These are phyloP conservation scores for Aleiodes sp. DNA, from an alignment of 1,140 invertebrate genomes.

Conservation along the genomic window DNA sequence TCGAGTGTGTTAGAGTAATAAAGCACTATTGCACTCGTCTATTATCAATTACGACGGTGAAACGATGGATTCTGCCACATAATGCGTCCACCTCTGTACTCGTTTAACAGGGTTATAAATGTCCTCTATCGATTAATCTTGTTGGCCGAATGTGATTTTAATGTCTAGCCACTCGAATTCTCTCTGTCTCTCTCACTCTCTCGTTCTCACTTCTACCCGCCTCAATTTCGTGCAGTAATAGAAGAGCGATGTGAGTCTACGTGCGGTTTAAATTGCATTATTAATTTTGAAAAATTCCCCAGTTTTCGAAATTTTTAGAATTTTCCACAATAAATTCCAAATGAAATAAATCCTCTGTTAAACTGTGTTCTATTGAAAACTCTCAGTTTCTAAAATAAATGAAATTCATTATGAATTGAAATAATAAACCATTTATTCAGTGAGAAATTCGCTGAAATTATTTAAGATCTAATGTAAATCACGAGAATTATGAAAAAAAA, in stretches of 20 bases:
- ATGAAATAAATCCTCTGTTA: too few relatives aligned
- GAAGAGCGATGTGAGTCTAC: background rate
- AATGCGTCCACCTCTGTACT: background rate
- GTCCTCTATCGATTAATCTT: constrained; percentile 48
- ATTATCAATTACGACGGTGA: constrained; percentile 23
- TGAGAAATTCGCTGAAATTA: too few relatives aligned
- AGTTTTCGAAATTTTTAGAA: background rate
- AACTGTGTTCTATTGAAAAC: too few relatives aligned
- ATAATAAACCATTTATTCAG: too few relatives aligned
- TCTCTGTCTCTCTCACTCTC: constrained; percentile 4
- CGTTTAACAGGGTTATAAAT: constrained; percentile 44
- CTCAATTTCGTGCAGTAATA: background rate
- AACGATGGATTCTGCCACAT: background rate
- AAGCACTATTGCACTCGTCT: background rate
- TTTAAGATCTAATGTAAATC: background rate
- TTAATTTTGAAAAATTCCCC: background rate
- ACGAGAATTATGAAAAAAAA: background rate
- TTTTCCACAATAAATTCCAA: too few relatives aligned
- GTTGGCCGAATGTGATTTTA: constrained; percentile 34
- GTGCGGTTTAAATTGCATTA: background rate
- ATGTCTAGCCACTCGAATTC: constrained; percentile 22
- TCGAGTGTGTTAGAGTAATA: background rate
- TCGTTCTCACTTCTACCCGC: too few relatives aligned
- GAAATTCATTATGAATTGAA: too few relatives aligned
- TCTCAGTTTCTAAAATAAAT: too few relatives aligned